Conservation (phyloP, 2,113 vertebrate species). For the Brevimyrus niger region DNA sequence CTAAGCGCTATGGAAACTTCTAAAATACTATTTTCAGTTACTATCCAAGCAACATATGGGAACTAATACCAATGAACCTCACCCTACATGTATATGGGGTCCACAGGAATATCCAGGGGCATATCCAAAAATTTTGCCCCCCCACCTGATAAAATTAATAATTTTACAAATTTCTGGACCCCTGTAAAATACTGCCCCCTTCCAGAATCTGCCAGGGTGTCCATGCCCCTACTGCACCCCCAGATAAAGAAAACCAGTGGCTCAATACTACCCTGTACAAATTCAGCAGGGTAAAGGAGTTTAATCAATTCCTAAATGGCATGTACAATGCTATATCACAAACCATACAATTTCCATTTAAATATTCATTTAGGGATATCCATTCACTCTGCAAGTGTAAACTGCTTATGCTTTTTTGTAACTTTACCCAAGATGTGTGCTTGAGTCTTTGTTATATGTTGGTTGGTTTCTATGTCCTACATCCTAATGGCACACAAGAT, state of each 20-base stretch:
- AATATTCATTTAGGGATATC: background rate
- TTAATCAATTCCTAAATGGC: background rate
- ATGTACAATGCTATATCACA: background rate
- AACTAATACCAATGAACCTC: background rate
- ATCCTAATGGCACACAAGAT: background rate
- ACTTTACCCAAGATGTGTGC: background rate
- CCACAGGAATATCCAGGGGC: background rate
- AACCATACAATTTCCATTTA: background rate
- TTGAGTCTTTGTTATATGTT: background rate
- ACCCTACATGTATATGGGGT: background rate
- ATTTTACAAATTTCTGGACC: background rate
- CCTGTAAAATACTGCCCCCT: background rate
- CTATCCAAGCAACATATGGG: background rate
- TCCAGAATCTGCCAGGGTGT: background rate
- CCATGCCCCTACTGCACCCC: background rate
- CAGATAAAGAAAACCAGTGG: background rate
- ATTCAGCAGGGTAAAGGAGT: background rate
- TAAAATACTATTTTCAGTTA: background rate
- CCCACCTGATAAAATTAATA: background rate
- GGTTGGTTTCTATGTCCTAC: no score
- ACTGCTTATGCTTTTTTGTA: background rate
- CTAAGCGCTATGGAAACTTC: background rate
- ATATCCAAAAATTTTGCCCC: background rate
- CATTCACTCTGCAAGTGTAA: background rate
- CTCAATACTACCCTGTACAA: background rate